Evolutionary conservation across 2,797 vertebrate species (phyloP), one percentile per base, ranked within the genome.

Genomic region (Rhinella marina): DNA sequence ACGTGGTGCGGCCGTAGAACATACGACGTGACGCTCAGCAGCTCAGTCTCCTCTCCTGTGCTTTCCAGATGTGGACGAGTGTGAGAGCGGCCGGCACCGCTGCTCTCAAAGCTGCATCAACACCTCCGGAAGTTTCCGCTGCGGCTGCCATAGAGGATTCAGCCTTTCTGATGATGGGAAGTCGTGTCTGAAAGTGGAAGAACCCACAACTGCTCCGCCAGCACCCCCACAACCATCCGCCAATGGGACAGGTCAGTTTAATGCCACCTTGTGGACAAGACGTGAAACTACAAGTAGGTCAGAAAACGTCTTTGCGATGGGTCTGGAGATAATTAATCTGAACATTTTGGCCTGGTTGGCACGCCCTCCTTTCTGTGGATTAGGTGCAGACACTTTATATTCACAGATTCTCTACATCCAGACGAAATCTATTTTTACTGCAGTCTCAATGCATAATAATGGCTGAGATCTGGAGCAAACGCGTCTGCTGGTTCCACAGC

Each of bases 51-150:
- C 0, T 59, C 3, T 59, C 17, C 4, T 32, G 27, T 70, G 14
- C 5, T 72, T 23, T 52, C 23, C 94, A 99, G 98, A 98, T 0
- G 93, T 98, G 92, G 96, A 98, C 0, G 98, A 98, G 82, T 98
- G 98, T 12, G 10, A 89, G 13, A 9, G 89, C 0, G 93, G 92
- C 86, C 88, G 61, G 85, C 95, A 92, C 0, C 81, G 88, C 0
- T 98, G 98, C 77, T 6, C 92, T 27, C 97, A 97, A 90, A 88
- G 80, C 90, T 99, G 98, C 14, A 5, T 95, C 90, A 98, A 98
- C 94, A 96, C 94, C 0, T 92, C 90, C 0, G 97, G 98, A 84
- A 97, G 97, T 92, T 98, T 95, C 91, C 92, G 8, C 64, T 98
- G 98, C 0, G 85, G 86, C 52, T 97, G 97, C 88, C 0, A 7